Evolutionary conservation across 2,797 vertebrate genomes (phyloP).

Genomic region (Periophthalmus magnuspinnatus): DNA sequence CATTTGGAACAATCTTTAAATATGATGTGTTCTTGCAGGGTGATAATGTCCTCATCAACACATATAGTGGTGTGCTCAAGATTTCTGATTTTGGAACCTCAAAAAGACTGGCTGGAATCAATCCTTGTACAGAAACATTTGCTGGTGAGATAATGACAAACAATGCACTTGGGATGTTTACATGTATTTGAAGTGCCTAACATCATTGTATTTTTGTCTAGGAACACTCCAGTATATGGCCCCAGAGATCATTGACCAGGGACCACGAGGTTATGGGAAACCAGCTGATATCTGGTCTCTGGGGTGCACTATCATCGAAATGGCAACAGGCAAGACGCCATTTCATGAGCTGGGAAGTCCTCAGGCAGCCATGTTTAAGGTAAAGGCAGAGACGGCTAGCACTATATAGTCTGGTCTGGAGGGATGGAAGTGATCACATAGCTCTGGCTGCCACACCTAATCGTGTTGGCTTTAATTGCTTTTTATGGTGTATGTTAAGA

Average conservation of each 20-base stretch:
- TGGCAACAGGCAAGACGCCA: constrained; percentile 90
- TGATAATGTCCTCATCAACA: constrained; percentile 97
- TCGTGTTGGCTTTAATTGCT: no score
- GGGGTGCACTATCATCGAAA: constrained; percentile 93
- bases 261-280: constrained; percentile 89
- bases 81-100: constrained; percentile 99
- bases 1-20: not conserved
- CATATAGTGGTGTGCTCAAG: constrained; percentile 96
- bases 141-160: constrained; percentile 80
- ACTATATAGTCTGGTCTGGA: no score
- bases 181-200: not conserved
- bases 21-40: constrained; percentile 74
- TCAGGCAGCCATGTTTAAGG: constrained; percentile 97
- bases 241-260: constrained; percentile 92
- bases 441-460: no score
- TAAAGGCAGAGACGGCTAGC: constrained; percentile 22
- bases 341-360: constrained; percentile 91
- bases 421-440: no score
- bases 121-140: constrained; percentile 97
- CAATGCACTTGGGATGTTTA: no score
- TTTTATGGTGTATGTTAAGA: no score
- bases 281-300: constrained; percentile 94
- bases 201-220: constrained; percentile 12
- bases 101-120: constrained; percentile 95
- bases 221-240: constrained; percentile 96